Evolutionary conservation across 1,140 invertebrate species (phyloP).

Genomic region (Drosophila lini): DNA sequence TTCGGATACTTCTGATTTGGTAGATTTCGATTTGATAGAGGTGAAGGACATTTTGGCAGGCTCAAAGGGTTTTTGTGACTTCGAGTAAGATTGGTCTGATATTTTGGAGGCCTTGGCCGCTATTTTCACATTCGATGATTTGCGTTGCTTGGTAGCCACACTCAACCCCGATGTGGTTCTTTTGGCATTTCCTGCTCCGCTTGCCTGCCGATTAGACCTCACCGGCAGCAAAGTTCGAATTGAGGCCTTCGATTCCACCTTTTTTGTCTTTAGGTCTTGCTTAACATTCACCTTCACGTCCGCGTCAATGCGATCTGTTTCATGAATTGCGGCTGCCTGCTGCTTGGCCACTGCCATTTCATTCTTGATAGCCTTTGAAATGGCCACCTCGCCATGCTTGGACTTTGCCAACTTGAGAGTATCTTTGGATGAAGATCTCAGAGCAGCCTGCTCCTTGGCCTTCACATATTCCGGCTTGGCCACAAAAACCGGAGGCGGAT

Average conservation of each 20-base stretch:
- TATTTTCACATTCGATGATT: not conserved
- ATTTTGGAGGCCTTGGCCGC: not conserved
- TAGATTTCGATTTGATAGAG: not conserved
- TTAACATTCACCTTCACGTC: constrained; percentile 2
- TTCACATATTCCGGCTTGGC: constrained; percentile 35
- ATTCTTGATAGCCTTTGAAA: constrained; percentile 67
- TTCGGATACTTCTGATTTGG: not conserved
- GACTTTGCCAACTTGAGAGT: constrained; percentile 7
- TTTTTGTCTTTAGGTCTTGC: not conserved
- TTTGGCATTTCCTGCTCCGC: not conserved
- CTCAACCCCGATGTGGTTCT: constrained; percentile 17
- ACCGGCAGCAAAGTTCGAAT: constrained; percentile 44
- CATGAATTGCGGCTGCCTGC: constrained; percentile 2
- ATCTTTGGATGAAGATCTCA: constrained; percentile 20
- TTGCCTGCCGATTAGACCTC: not conserved
- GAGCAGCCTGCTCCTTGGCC: not conserved
- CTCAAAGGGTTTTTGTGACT: not conserved
- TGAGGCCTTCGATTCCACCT: constrained; percentile 1
- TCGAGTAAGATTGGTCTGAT: not conserved
- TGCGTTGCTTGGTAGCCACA: not conserved
- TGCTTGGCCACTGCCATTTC: constrained; percentile 59
- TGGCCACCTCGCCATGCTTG: constrained; percentile 37
- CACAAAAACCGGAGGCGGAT: constrained; percentile 54
- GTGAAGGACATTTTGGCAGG: not conserved
- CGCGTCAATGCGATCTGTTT: constrained; percentile 29